Conservation (phyloP, 1,140 invertebrate genomes). For the Myzus persicae region DNA sequence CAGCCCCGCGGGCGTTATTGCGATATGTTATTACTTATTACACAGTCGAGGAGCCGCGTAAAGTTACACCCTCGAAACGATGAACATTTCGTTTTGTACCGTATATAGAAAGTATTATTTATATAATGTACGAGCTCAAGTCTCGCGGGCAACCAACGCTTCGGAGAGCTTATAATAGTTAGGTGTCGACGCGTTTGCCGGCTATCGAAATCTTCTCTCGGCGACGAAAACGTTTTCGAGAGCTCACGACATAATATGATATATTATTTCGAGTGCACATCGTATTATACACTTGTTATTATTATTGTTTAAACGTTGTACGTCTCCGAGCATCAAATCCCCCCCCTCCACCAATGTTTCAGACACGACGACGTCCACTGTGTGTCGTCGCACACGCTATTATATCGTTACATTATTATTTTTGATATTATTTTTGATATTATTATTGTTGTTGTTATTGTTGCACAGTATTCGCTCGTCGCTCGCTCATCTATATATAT, state of each 20-base stretch:
- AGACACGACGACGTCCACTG: too few relatives aligned
- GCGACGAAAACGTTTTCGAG: not conserved
- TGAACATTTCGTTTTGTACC: not conserved
- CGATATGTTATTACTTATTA: not conserved
- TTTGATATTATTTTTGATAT: too few relatives aligned
- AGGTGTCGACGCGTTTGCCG: not conserved
- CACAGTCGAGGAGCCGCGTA: not conserved
- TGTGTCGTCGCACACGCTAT: too few relatives aligned
- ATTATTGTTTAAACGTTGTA: not conserved
- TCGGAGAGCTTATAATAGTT: not conserved
- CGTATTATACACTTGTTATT: not conserved
- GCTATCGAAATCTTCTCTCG: not conserved
- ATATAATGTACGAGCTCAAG: not conserved
- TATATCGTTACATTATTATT: too few relatives aligned
- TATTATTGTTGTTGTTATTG: too few relatives aligned
- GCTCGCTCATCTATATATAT: too few relatives aligned
- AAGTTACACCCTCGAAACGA: not conserved
- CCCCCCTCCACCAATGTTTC: too few relatives aligned
- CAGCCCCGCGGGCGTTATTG: not conserved
- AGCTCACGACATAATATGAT: not conserved
- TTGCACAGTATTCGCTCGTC: too few relatives aligned
- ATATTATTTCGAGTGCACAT: not conserved
- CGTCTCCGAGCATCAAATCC: not conserved
- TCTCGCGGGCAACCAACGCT: not conserved
- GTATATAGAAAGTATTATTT: not conserved